Conservation (phyloP, 2,888 invertebrate species). For the Lobophora halterata region DNA sequence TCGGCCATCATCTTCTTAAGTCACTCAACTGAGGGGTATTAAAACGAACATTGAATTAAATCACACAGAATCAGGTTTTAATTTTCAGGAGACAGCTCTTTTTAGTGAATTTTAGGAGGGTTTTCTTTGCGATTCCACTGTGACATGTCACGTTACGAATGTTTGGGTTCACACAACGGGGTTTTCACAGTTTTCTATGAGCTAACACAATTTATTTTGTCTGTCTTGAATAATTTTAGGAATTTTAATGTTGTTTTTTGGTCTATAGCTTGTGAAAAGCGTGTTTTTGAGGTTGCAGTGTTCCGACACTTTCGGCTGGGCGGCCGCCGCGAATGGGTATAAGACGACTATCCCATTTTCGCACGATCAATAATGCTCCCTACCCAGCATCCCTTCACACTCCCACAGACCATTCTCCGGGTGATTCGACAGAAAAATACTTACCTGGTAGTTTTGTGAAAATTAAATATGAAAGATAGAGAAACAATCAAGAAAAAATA, state of each 20-base stretch:
- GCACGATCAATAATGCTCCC: constrained; percentile 81
- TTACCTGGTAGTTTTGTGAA: neutral
- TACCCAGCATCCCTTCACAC: constrained; percentile 78
- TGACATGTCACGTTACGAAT: constrained; percentile 40
- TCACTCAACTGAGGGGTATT: constrained; percentile 34
- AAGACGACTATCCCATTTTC: constrained; percentile 77
- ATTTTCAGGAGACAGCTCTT: constrained; percentile 13
- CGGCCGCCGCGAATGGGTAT: constrained; percentile 75
- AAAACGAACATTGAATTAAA: constrained; percentile 35
- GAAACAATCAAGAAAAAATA: constrained; percentile 14
- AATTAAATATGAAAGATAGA: constrained; percentile 1
- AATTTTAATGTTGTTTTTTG: constrained; percentile 20
- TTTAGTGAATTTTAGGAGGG: constrained; percentile 12
- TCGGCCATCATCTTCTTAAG: constrained; percentile 57
- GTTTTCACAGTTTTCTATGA: constrained; percentile 25
- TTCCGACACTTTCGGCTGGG: constrained; percentile 71
- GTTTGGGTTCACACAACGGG: constrained; percentile 32
- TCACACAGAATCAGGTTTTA: constrained; percentile 36
- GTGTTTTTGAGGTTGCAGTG: constrained; percentile 69
- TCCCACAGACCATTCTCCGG: constrained; percentile 50
- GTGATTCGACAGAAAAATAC: no score
- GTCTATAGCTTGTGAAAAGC: constrained; percentile 46
- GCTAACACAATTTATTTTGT: constrained; percentile 33
- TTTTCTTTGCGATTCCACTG: constrained; percentile 35
- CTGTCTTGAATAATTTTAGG: constrained; percentile 25